Evolutionary conservation across 1,140 invertebrate species (phyloP), one percentile per base, ranked within the genome.

Genomic region (Caerostris darwini): DNA sequence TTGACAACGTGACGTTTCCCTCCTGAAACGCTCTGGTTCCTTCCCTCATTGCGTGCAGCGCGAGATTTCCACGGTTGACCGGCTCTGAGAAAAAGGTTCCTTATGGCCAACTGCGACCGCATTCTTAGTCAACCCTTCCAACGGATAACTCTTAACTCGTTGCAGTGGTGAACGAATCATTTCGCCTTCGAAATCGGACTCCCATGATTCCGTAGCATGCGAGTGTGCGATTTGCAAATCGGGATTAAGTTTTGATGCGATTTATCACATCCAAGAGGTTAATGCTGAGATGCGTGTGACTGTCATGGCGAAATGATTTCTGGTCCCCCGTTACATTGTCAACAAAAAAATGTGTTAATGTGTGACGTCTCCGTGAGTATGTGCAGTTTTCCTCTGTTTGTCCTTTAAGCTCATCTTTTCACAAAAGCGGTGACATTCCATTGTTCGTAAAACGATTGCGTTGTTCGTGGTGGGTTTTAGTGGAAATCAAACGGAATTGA

Each of bases 21-120:
- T 85, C 50, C 5, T 34, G 86, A 19, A 88, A 88, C 86, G 86
- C 86, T 88, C 86, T 88, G 86, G 86, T 88, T 88, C 86, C 61
- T 64, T 88, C 59, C 58, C 5, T 57, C 50, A 64, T 88, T 64
- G 58, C 83, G 56, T 85, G 83, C 56, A 8, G 57, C 19, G 19
- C 34, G n/a, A 85, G 58, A 85, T 19, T 57, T 57, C 34, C 57
- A 85, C 86, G 86, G 53, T 88, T 64, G 86, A 88, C 86, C 86
- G 86, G 61, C 59, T 61, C 86, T n/a, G 61, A 88, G 86, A 88
- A 88, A 88, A 64, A 50, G 86, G 86, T 88, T 61, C 86, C 86
- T 57, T 53, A 53, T 64, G 86, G 50, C 58, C 10, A 57, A 50
- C 83, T 50, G 5, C 61, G 57, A 88, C 86, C 58, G 86, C 86